Evolutionary conservation across 2,797 vertebrate species (phyloP), one percentile per base, ranked within the genome.

Genomic region (Sebastes nivosus): DNA sequence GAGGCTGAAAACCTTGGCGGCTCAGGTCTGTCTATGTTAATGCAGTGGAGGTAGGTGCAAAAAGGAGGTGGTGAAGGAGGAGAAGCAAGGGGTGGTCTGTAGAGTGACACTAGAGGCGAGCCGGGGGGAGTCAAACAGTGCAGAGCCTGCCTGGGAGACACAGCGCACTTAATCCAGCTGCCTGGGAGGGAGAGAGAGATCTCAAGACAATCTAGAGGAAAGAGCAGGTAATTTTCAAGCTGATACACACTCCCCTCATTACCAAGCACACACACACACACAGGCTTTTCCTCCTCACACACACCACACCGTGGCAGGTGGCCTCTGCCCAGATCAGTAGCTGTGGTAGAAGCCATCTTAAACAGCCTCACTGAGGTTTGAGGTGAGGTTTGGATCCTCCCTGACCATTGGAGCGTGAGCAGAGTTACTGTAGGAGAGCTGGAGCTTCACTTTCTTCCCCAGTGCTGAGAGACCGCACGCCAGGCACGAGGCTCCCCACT

Each of bases 401-500:
- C 90, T 69, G 86, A 64, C 78, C 66, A 38, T 14, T 85, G 13
- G 46, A 83, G 86, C 73, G 72, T 81, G 89, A 85, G 79, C 79
- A 83, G 90, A 93, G 82, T 92, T 88, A 50, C 46, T 20, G 46
- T 50, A 50, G 81, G 77, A 90, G 85, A 90, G 83, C 77, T 12
- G 4, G 76, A 87, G 88, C 89, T 85, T 90, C 87, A 92, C 89
- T 94, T 89, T 90, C 76, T 80, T 88, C 73, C 78, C 75, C 67
- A 69, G 81, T 72, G 84, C 86, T 76, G 80, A 76, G 86, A 82
- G 90, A 91, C 83, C n/a, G 79, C 93, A 94, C 92, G 93, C 88
- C 93, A 93, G 92, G 80, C 94, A 93, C 92, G 91, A 93, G 93
- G 85, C 94, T 89, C 78, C 66, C 84, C 75, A 46, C 92, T 92